Conservation (phyloP, 2,888 invertebrate species). For the Ichneumoninae sp. region DNA sequence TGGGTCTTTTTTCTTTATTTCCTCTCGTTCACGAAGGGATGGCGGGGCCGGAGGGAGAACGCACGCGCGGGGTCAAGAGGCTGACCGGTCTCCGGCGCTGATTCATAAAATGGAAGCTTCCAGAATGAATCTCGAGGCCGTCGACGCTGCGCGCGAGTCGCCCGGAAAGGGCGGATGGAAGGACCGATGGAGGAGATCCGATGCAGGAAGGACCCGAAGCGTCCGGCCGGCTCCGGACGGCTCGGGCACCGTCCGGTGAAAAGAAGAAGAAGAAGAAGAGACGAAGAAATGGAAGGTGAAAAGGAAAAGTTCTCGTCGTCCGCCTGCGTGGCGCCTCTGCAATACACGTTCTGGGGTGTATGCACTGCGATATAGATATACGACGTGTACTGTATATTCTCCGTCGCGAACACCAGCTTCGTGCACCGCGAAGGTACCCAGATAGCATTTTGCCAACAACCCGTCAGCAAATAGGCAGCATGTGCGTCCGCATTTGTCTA, state of each 20-base stretch:
- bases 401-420: not conserved
- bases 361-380: slow-evolving; percentile 33
- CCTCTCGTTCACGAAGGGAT: slow-evolving; percentile 6
- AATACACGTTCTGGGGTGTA: slow-evolving; percentile 60
- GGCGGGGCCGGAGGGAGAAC: slow-evolving; percentile 27
- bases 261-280: slow-evolving; percentile 34
- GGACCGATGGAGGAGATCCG: slow-evolving; percentile 42
- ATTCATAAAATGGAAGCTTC: slow-evolving; percentile 67
- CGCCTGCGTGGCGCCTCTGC: slow-evolving; percentile 59
- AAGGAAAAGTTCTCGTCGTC: slow-evolving; percentile 59
- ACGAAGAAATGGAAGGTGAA: slow-evolving; percentile 55
- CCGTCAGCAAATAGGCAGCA: too few relatives aligned
- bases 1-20: slow-evolving; percentile 24
- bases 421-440: not conserved
- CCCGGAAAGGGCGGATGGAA: slow-evolving; percentile 42
- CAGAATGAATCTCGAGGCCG: slow-evolving; percentile 66
- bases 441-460: too few relatives aligned
- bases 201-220: slow-evolving; percentile 38
- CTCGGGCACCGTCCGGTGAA: not conserved
- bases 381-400: not conserved
- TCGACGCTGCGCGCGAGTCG: not conserved
- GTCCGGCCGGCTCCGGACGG: slow-evolving; percentile 9
- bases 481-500: too few relatives aligned
- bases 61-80: slow-evolving; percentile 49
- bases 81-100: slow-evolving; percentile 35